phyloP scores from a whole-genome alignment of 2,797 vertebrate genomes.

The Rousettus madagascariensis region DNA sequence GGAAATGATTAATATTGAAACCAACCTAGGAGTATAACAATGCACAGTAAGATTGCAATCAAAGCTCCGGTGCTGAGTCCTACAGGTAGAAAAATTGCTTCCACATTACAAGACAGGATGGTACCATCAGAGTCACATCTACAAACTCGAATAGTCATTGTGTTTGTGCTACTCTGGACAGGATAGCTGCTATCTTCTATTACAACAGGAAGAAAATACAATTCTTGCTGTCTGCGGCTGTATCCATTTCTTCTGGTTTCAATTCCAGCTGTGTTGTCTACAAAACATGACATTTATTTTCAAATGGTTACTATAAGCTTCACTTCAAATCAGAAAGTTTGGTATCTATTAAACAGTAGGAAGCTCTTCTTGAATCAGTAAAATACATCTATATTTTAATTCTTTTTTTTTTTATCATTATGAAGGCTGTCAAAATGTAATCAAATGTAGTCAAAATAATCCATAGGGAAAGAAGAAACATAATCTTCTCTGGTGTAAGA shows the following conservation, averaged over 20 bases:
- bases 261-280: slow-evolving; percentile 98
- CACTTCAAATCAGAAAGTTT: neutral
- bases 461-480: neutral
- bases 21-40: slow-evolving; percentile 96
- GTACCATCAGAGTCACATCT: slow-evolving; percentile 93
- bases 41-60: slow-evolving; percentile 96
- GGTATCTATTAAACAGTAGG: neutral
- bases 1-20: slow-evolving; percentile 18
- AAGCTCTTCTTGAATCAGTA: slow-evolving; percentile 9
- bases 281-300: slow-evolving; percentile 77
- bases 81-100: slow-evolving; percentile 96
- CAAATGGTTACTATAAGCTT: slow-evolving; percentile 58
- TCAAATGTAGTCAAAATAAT: slow-evolving; percentile 3
- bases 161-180: slow-evolving; percentile 95
- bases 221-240: slow-evolving; percentile 92
- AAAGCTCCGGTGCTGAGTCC: slow-evolving; percentile 97
- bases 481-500: neutral
- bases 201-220: slow-evolving; percentile 92
- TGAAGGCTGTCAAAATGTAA: slow-evolving; percentile 20
- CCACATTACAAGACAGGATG: slow-evolving; percentile 95
- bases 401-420: slow-evolving; percentile 51
- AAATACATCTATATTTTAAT: neutral
- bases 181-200: slow-evolving; percentile 97
- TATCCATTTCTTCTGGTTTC: slow-evolving; percentile 93
- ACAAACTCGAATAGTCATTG: slow-evolving; percentile 95